Evolutionary conservation across 2,888 invertebrate genomes (phyloP).

Genomic region (Brachylomia viminalis): DNA sequence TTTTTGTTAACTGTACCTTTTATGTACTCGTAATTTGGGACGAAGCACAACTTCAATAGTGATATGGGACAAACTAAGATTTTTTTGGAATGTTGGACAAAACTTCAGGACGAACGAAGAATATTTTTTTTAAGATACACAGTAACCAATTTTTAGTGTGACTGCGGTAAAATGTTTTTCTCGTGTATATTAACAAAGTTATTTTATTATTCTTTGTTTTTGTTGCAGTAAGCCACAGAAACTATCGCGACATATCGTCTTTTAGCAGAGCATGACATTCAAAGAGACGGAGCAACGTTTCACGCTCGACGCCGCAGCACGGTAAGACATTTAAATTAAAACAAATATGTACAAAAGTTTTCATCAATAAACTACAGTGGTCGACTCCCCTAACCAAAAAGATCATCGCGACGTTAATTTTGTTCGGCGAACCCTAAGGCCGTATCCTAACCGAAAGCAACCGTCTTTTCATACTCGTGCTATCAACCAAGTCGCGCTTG

Average conservation of each 20-base stretch:
- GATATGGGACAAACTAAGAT: too few relatives aligned
- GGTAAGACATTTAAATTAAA: slow-evolving; percentile 68
- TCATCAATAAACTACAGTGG: neutral
- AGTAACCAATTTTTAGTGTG: neutral
- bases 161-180: too few relatives aligned
- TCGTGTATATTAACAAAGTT: neutral
- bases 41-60: too few relatives aligned
- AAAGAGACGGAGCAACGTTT: slow-evolving; percentile 80
- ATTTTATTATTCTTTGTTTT: slow-evolving; percentile 8
- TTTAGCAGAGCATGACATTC: slow-evolving; percentile 87
- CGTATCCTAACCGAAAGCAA: neutral
- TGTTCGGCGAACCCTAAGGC: neutral
- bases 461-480: neutral
- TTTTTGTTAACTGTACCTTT: too few relatives aligned
- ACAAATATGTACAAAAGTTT: neutral
- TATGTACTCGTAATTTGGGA: too few relatives aligned
- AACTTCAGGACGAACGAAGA: too few relatives aligned
- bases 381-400: neutral
- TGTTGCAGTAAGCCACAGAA: slow-evolving; percentile 86
- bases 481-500: neutral
- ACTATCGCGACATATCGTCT: slow-evolving; percentile 83
- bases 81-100: too few relatives aligned
- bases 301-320: slow-evolving; percentile 80
- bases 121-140: too few relatives aligned
- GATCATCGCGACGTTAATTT: neutral